These are phyloP conservation scores for Triplophysa tibetana DNA, from an alignment of 2,113 vertebrate species.

Conservation along the genomic window DNA sequence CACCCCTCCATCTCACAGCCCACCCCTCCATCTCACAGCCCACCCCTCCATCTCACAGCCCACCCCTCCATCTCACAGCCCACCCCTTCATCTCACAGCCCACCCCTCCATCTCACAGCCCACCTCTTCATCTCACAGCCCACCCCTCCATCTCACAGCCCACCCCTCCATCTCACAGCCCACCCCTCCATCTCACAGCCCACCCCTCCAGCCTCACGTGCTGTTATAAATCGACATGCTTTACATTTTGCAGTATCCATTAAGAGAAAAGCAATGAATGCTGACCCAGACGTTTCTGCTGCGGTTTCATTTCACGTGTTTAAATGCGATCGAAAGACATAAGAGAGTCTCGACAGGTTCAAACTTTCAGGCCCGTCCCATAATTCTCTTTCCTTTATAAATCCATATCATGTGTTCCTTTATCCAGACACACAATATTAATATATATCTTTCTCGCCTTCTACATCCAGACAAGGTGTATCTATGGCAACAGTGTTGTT, in stretches of 20 bases:
- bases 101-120: no score
- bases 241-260: background rate
- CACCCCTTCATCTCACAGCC: no score
- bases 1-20: no score
- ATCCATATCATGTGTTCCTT: background rate
- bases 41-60: no score
- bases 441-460: slow-evolving; percentile 5
- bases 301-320: background rate
- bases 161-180: no score
- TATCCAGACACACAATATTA: background rate
- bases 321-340: background rate
- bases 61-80: no score
- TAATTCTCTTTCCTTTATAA: background rate
- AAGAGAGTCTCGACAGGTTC: background rate
- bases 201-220: background rate
- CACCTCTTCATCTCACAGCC: no score
- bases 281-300: background rate
- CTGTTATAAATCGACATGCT: background rate
- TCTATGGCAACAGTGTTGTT: slow-evolving; percentile 38
- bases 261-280: background rate
- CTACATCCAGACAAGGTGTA: slow-evolving; percentile 19
- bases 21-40: no score
- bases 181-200: no score
- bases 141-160: background rate
- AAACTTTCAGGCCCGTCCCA: background rate